Conservation (phyloP, 2,888 invertebrate species). For the Carabus problematicus region DNA sequence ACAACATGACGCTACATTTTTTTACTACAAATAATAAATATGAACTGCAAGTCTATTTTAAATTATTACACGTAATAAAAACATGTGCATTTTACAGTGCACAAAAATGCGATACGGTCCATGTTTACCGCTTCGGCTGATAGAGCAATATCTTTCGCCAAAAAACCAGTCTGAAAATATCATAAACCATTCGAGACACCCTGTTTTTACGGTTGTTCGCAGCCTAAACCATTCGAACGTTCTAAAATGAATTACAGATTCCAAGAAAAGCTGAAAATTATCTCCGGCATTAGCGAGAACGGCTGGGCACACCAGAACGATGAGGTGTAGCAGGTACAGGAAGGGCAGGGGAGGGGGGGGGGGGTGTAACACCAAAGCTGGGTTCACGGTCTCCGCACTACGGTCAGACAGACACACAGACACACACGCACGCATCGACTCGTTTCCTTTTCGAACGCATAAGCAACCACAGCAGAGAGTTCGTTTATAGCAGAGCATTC, state of each 20-base stretch:
- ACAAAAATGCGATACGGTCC: not conserved
- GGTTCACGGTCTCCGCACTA: slow-evolving; percentile 13
- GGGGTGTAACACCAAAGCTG: not conserved
- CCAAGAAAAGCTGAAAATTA: slow-evolving; percentile 14
- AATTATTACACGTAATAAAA: no score
- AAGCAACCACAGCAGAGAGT: not conserved
- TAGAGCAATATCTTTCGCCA: no score
- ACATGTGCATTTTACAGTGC: no score
- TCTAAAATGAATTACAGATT: slow-evolving; percentile 2
- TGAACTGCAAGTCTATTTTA: no score
- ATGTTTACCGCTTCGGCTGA: no score
- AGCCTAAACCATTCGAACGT: not conserved
- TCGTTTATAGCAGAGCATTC: not conserved
- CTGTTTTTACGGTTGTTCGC: not conserved
- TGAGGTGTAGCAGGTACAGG: not conserved
- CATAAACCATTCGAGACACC: slow-evolving; percentile 3
- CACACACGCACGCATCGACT: no score
- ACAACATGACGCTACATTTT: no score
- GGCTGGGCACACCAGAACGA: not conserved
- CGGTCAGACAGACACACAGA: not conserved
- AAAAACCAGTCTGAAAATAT: not conserved
- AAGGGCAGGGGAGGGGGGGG: not conserved
- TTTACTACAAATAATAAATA: no score
- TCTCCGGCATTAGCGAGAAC: slow-evolving; percentile 9
- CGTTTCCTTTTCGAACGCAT: no score